A percentile compares a stretch with the other conserved stretches of the same genome.
Evolutionary conservation across 2,113 vertebrate species (phyloP).

Genomic region (Aplodontia rufa): DNA sequence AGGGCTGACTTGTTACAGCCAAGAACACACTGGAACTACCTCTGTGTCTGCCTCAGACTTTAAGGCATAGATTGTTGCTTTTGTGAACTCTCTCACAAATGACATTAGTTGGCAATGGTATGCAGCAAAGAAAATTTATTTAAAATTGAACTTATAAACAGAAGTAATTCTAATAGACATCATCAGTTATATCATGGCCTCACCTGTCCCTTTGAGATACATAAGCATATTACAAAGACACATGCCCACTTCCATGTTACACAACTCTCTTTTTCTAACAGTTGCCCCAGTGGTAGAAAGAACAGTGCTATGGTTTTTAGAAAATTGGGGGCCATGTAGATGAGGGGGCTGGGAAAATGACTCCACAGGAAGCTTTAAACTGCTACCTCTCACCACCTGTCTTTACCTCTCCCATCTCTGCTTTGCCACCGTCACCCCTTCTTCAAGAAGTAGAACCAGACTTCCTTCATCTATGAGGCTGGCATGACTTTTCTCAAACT

Average conservation of each 20-base stretch:
- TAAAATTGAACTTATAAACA: not conserved
- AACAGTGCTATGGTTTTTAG: not conserved
- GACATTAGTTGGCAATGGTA: not conserved
- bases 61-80: not conserved
- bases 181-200: not conserved
- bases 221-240: conserved; percentile 12
- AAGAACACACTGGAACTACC: not conserved
- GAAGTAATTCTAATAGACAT: conserved; percentile 7
- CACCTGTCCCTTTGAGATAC: conserved; percentile 11
- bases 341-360: not conserved
- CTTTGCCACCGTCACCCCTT: not conserved
- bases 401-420: not conserved
- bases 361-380: not conserved
- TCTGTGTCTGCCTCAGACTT: not conserved
- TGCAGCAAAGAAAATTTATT: not conserved
- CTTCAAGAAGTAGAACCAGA: not conserved
- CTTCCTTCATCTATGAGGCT: not conserved
- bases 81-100: not conserved
- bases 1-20: not conserved
- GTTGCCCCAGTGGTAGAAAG: not conserved
- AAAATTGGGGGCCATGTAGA: conserved; percentile 17
- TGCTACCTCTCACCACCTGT: not conserved
- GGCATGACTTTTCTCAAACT: conserved; percentile 7
- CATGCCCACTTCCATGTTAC: not conserved
- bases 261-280: conserved; percentile 17